Percentiles rank a stretch among this genome's conserved stretches.
Evolutionary conservation across 1,140 invertebrate genomes (phyloP).

Genomic region (Drosophila triauraria): DNA sequence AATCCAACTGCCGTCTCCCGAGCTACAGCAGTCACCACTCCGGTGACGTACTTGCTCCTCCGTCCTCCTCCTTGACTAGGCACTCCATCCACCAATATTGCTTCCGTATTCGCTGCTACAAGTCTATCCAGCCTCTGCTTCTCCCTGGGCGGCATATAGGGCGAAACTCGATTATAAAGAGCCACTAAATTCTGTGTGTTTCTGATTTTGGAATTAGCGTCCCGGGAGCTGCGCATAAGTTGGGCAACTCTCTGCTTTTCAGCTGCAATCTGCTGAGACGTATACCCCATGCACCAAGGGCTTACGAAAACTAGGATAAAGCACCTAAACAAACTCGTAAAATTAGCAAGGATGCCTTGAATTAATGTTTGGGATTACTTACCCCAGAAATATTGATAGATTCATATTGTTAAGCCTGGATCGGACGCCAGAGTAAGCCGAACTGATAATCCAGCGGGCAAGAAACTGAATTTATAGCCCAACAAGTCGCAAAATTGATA

Average conservation of each 20-base stretch:
- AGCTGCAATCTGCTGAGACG: neutral
- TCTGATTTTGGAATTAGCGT: neutral
- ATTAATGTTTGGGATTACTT: too few relatives aligned
- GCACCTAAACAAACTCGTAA: neutral
- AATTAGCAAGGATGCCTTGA: too few relatives aligned
- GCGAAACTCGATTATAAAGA: neutral
- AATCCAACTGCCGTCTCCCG: neutral
- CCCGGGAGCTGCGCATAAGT: neutral
- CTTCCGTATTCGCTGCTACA: neutral
- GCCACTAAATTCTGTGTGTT: neutral
- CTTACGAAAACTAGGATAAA: neutral
- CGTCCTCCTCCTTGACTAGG: constrained; percentile 2
- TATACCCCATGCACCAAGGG: neutral
- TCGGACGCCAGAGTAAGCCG: neutral
- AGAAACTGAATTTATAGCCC: constrained; percentile 1
- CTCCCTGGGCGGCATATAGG: neutral
- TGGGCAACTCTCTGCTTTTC: neutral
- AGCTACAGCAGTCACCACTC: neutral
- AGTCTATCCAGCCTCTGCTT: neutral
- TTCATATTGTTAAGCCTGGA: neutral
- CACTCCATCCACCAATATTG: constrained; percentile 4
- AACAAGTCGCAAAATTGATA: neutral
- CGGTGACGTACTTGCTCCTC: neutral
- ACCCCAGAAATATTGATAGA: neutral
- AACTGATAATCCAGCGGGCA: neutral